These are phyloP conservation scores for Penelope pileata DNA, from an alignment of 2,113 vertebrate species.

Conservation along the genomic window DNA sequence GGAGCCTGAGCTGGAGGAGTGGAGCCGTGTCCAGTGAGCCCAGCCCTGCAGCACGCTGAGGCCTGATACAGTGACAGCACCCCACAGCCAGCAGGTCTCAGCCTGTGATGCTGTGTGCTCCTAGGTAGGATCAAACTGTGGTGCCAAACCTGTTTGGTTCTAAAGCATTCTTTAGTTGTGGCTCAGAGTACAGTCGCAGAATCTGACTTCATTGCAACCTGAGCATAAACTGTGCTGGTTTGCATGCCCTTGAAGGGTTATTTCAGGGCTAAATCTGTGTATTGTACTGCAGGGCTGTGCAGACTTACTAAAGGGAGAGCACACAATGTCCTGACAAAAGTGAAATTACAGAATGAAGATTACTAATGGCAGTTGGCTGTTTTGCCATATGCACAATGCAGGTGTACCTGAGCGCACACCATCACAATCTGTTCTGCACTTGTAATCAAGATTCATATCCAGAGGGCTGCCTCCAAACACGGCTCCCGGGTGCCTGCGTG, in stretches of 20 bases:
- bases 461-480: background rate
- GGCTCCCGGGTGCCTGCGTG: accelerated
- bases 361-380: background rate
- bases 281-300: background rate
- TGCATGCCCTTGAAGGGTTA: background rate
- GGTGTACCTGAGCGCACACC: background rate
- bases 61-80: accelerated
- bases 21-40: accelerated
- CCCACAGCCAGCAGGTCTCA: accelerated
- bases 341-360: background rate
- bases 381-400: background rate
- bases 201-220: background rate
- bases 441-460: background rate
- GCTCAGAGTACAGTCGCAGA: background rate
- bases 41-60: accelerated
- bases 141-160: background rate
- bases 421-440: background rate
- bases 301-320: background rate
- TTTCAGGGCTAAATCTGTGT: background rate
- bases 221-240: background rate
- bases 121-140: too few species aligned
- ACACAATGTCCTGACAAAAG: background rate
- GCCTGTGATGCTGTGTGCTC: accelerated
- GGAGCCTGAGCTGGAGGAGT: background rate
- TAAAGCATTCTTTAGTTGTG: background rate